These are phyloP conservation scores for Nothoprocta pentlandii DNA, from an alignment of 2,113 vertebrate genomes.

Conservation along the genomic window DNA sequence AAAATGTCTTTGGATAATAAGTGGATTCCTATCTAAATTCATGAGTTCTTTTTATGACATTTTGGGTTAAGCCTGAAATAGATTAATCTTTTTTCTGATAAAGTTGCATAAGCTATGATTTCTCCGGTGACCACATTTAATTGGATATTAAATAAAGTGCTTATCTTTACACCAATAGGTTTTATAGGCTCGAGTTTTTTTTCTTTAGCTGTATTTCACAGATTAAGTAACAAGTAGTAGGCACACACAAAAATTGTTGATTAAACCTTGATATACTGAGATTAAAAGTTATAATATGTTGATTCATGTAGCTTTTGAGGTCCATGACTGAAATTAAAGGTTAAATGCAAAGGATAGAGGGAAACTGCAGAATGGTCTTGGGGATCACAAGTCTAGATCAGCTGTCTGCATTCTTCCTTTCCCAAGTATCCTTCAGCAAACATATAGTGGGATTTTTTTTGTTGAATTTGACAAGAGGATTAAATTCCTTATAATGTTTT, in stretches of 20 bases:
- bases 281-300: slow-evolving; percentile 63
- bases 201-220: slow-evolving; percentile 58
- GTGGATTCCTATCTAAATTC: slow-evolving; percentile 87
- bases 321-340: neutral
- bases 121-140: slow-evolving; percentile 84
- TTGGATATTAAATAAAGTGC: slow-evolving; percentile 86
- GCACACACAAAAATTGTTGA: slow-evolving; percentile 14
- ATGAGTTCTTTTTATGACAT: slow-evolving; percentile 84
- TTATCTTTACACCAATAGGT: slow-evolving; percentile 84
- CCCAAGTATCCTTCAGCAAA: neutral
- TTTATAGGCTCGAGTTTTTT: slow-evolving; percentile 65
- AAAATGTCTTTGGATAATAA: slow-evolving; percentile 83
- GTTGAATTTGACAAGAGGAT: slow-evolving; percentile 6
- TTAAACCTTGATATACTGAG: slow-evolving; percentile 32
- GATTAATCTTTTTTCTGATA: slow-evolving; percentile 86
- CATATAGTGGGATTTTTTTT: neutral
- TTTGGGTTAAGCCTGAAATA: slow-evolving; percentile 82
- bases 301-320: slow-evolving; percentile 37
- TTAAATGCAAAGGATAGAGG: slow-evolving; percentile 30
- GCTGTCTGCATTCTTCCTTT: neutral
- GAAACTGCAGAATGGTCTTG: neutral
- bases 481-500: slow-evolving; percentile 34
- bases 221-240: slow-evolving; percentile 74
- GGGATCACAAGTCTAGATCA: neutral
- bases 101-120: slow-evolving; percentile 84